These are phyloP conservation scores for Bradypodion pumilum DNA, from an alignment of 2,797 vertebrate species.

Conservation along the genomic window DNA sequence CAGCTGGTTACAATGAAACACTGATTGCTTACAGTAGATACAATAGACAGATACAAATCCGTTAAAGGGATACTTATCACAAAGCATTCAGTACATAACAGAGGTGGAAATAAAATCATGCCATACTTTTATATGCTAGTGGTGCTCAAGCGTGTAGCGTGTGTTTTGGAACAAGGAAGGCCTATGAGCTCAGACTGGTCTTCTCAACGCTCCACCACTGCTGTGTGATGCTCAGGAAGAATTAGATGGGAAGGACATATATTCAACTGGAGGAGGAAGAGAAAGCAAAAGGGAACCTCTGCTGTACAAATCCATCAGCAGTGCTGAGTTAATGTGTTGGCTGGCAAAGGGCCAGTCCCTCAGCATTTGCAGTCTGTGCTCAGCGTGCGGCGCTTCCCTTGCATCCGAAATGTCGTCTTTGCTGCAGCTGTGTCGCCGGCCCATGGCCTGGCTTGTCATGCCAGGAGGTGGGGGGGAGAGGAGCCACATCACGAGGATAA, in stretches of 20 bases:
- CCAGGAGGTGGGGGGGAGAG: background rate
- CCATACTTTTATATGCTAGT: background rate
- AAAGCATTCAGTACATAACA: no score
- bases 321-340: constrained; percentile 28
- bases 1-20: no score
- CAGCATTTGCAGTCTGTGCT: constrained; percentile 16
- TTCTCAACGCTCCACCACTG: background rate
- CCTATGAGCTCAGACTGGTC: background rate
- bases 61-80: no score
- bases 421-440: constrained; percentile 7
- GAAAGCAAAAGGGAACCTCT: background rate
- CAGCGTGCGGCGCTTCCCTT: background rate
- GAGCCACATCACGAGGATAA: background rate
- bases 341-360: constrained; percentile 20
- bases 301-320: constrained; percentile 11
- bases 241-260: background rate
- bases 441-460: background rate
- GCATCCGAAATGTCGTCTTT: constrained; percentile 18
- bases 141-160: no score
- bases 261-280: background rate
- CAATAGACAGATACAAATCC: no score
- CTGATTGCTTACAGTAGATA: no score
- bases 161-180: background rate
- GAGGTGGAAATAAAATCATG: background rate
- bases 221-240: background rate